These are phyloP conservation scores for Babylonia areolata DNA, from an alignment of 1,140 invertebrate species.

Conservation along the genomic window DNA sequence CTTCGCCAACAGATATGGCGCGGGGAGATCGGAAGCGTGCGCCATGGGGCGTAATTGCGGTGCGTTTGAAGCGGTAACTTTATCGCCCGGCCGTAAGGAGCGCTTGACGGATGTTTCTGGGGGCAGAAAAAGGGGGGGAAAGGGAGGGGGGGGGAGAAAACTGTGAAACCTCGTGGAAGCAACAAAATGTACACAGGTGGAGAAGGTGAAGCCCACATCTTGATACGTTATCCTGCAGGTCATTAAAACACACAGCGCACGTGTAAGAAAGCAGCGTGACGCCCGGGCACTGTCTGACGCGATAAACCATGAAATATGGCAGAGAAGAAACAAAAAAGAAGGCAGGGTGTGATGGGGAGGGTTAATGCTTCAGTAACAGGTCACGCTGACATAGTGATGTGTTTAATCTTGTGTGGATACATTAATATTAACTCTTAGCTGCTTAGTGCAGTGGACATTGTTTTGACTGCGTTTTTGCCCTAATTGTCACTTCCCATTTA, in stretches of 20 bases:
- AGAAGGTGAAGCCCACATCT: not conserved
- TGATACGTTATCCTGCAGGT: slow-evolving; percentile 7
- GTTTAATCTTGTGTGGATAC: no score
- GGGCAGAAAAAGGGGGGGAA: not conserved
- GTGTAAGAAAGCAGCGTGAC: not conserved
- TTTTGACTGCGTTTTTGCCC: no score
- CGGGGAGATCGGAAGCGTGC: not conserved
- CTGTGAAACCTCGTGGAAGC: not conserved
- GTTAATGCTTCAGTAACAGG: no score
- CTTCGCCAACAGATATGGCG: not conserved
- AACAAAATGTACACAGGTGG: no score
- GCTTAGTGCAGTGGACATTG: no score
- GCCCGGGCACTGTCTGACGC: not conserved
- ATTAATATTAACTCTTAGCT: no score
- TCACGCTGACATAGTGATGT: no score
- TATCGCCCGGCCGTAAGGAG: not conserved
- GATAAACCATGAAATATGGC: not conserved
- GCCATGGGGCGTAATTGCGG: slow-evolving; percentile 13
- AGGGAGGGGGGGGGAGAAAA: not conserved
- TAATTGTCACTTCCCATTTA: no score
- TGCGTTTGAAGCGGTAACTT: slow-evolving; percentile 15
- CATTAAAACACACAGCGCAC: not conserved
- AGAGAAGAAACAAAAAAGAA: not conserved
- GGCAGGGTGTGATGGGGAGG: not conserved
- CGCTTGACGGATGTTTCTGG: not conserved